phyloP scores from a whole-genome alignment of 1,140 invertebrate genomes.

The Drosophila navojoa region DNA sequence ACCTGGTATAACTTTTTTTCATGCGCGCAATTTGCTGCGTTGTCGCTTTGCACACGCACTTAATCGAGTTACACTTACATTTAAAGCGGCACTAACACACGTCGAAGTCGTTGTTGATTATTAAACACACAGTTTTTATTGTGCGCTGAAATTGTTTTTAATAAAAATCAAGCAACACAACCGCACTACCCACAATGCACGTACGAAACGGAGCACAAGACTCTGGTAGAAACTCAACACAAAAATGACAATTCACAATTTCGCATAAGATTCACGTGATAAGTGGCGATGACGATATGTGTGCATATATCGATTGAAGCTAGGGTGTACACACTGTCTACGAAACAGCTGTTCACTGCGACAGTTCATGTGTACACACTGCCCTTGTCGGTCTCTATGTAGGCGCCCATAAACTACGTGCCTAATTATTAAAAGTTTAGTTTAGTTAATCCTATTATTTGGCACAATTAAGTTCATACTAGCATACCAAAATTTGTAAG shows the following conservation, averaged over 20 bases:
- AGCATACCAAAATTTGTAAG: slow-evolving; percentile 42
- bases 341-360: slow-evolving; percentile 28
- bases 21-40: slow-evolving; percentile 32
- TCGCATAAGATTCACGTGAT: slow-evolving; percentile 67
- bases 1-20: slow-evolving; percentile 25
- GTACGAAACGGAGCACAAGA: slow-evolving; percentile 53
- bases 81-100: slow-evolving; percentile 46
- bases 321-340: slow-evolving; percentile 15
- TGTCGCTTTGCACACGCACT: slow-evolving; percentile 32
- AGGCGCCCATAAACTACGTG: slow-evolving; percentile 43
- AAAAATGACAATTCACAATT: slow-evolving; percentile 67
- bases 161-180: slow-evolving; percentile 65
- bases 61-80: slow-evolving; percentile 57
- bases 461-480: slow-evolving; percentile 26
- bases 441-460: slow-evolving; percentile 54
- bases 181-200: slow-evolving; percentile 74
- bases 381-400: slow-evolving; percentile 26
- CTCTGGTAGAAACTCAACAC: slow-evolving; percentile 64
- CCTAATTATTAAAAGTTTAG: slow-evolving; percentile 52
- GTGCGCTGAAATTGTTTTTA: slow-evolving; percentile 52
- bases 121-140: slow-evolving; percentile 37
- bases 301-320: slow-evolving; percentile 32
- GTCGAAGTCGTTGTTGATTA: slow-evolving; percentile 38
- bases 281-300: slow-evolving; percentile 28
- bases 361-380: slow-evolving; percentile 37